phyloP scores from a whole-genome alignment of 1,140 invertebrate species.

The Pseudomyrmex sp. region DNA sequence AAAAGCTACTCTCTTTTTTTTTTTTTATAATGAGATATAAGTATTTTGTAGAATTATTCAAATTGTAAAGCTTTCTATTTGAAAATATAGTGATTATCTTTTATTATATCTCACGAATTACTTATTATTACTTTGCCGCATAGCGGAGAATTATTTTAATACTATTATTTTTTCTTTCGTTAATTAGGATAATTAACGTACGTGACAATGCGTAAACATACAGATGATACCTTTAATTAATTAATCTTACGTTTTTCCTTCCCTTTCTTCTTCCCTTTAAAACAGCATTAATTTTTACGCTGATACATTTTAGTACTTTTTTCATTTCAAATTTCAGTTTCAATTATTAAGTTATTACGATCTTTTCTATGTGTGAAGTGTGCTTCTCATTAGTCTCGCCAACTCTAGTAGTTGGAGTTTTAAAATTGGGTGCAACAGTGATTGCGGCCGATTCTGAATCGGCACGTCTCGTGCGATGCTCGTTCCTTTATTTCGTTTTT shows the following conservation, averaged over 20 bases:
- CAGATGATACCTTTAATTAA: too few species aligned
- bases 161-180: too few species aligned
- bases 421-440: not conserved
- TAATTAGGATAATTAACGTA: too few species aligned
- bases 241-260: too few species aligned
- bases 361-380: not conserved
- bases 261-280: too few species aligned
- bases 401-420: not conserved
- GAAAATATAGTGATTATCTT: not conserved
- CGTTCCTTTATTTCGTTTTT: slow-evolving; percentile 23
- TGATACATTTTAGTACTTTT: too few species aligned
- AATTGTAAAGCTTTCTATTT: not conserved
- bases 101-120: not conserved
- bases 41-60: not conserved
- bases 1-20: not conserved
- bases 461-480: not conserved
- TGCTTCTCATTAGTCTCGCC: not conserved
- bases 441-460: slow-evolving; percentile 22
- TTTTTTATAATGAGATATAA: not conserved
- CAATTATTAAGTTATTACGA: not conserved
- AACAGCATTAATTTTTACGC: too few species aligned
- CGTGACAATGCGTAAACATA: too few species aligned
- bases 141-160: too few species aligned
- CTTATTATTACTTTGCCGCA: too few species aligned
- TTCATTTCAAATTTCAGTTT: too few species aligned